phyloP scores from a whole-genome alignment of 2,888 invertebrate genomes.

The Melikaiella ostensackeni region DNA sequence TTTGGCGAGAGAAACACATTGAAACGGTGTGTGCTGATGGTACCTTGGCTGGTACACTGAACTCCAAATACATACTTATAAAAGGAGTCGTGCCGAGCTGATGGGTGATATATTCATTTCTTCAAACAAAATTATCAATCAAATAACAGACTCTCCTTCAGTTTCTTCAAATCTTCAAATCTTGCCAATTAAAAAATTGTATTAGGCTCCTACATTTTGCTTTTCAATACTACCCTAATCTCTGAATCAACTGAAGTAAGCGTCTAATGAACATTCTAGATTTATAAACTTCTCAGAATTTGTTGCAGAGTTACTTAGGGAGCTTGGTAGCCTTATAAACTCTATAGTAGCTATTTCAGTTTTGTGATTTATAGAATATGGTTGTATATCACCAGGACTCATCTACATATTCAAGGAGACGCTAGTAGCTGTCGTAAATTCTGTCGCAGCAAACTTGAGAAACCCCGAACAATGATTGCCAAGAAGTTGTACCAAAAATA shows the following conservation, averaged over 20 bases:
- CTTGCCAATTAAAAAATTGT: neutral
- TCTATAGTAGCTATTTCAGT: slow-evolving; percentile 20
- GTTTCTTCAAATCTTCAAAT: neutral
- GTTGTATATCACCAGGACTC: neutral
- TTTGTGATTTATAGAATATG: slow-evolving; percentile 9
- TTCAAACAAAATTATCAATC: no score
- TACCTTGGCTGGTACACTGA: slow-evolving; percentile 15
- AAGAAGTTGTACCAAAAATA: slow-evolving; percentile 24
- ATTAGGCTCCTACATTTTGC: neutral
- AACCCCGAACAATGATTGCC: slow-evolving; percentile 8
- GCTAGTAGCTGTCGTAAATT: slow-evolving; percentile 19
- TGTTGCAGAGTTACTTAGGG: neutral
- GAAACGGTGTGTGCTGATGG: slow-evolving; percentile 52
- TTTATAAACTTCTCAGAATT: neutral
- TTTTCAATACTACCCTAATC: neutral
- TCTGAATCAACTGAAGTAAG: neutral
- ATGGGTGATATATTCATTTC: neutral
- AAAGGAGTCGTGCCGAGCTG: slow-evolving; percentile 25
- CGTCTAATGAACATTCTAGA: neutral
- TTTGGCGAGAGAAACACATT: slow-evolving; percentile 69
- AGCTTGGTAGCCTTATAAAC: neutral
- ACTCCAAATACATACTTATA: slow-evolving; percentile 26
- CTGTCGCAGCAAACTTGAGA: slow-evolving; percentile 21
- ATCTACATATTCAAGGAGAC: slow-evolving; percentile 15
- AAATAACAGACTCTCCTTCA: neutral